Evolutionary conservation across 2,797 vertebrate genomes (phyloP).

Genomic region (Parauchenoglanis punctatus): DNA sequence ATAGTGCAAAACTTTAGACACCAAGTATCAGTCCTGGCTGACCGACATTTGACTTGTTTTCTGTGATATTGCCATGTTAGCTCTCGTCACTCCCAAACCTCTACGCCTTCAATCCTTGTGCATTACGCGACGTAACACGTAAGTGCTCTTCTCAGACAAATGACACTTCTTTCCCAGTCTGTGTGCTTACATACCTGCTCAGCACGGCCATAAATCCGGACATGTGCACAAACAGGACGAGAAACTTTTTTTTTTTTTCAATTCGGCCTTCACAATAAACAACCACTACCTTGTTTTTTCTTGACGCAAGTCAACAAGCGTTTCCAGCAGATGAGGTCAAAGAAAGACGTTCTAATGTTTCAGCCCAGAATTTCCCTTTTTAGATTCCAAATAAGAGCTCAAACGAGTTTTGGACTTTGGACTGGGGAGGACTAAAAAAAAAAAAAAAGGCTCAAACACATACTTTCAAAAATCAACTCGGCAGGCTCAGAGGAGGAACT

Average conservation of each 20-base stretch:
- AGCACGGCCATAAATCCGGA: neutral
- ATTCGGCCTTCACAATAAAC: neutral
- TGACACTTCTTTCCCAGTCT: neutral
- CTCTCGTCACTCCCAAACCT: neutral
- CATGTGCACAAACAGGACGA: neutral
- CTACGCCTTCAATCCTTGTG: neutral
- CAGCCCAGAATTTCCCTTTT: neutral
- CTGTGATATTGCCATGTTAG: no score
- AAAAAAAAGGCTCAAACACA: no score
- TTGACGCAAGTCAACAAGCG: neutral
- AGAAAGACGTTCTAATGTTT: neutral
- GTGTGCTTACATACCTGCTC: neutral
- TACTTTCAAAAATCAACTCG: neutral
- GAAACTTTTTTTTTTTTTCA: neutral
- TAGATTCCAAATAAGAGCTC: neutral
- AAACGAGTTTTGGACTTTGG: neutral
- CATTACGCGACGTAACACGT: neutral
- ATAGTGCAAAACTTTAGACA: neutral
- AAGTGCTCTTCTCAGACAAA: conserved; percentile 1
- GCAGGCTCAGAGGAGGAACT: neutral
- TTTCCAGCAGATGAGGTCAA: conserved; percentile 11
- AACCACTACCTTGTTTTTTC: conserved; percentile 1
- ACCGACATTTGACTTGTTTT: neutral
- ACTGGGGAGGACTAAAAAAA: neutral
- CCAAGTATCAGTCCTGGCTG: no score